These are phyloP conservation scores for Parotocinclus haroldoi DNA, from an alignment of 2,797 vertebrate genomes.

Conservation along the genomic window DNA sequence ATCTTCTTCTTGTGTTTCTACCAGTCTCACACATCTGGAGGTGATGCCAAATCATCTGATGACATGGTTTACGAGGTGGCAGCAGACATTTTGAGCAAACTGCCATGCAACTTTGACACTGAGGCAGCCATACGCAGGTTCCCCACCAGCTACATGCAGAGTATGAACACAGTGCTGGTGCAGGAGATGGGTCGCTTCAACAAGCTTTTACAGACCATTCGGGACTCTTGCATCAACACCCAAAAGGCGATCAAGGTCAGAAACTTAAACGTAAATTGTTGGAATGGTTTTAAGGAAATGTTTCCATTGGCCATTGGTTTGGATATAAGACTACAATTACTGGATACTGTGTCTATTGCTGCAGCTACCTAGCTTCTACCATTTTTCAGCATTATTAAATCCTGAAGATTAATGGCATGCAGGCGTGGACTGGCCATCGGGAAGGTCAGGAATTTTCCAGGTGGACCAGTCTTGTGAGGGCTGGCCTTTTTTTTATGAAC, in stretches of 20 bases:
- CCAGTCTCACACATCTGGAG: conserved; percentile 76
- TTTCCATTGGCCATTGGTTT: not conserved
- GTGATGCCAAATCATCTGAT: conserved; percentile 77
- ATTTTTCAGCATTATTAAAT: too few species aligned
- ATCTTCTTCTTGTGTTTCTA: conserved; percentile 28
- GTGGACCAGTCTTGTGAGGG: too few species aligned
- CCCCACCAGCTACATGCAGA: conserved; percentile 83
- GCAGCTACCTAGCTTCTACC: too few species aligned
- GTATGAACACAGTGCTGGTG: conserved; percentile 89
- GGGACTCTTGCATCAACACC: conserved; percentile 79
- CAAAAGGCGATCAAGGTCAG: conserved; percentile 88
- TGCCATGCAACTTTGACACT: conserved; percentile 78
- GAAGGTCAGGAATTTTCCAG: too few species aligned
- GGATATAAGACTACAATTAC: not conserved
- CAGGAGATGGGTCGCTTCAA: conserved; percentile 94
- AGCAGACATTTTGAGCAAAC: conserved; percentile 81
- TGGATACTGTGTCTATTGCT: too few species aligned
- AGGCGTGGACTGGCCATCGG: too few species aligned
- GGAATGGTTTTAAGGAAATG: too few species aligned
- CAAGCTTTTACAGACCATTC: conserved; percentile 74
- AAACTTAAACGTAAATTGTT: not conserved
- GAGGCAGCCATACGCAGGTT: conserved; percentile 78
- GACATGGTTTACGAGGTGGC: conserved; percentile 84
- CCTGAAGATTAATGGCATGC: too few species aligned
- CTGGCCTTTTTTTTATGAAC: too few species aligned